Percentiles rank a stretch among this genome's conserved stretches.
Conservation (phyloP, 2,797 vertebrate species). For the Lacerta bilineata region DNA sequence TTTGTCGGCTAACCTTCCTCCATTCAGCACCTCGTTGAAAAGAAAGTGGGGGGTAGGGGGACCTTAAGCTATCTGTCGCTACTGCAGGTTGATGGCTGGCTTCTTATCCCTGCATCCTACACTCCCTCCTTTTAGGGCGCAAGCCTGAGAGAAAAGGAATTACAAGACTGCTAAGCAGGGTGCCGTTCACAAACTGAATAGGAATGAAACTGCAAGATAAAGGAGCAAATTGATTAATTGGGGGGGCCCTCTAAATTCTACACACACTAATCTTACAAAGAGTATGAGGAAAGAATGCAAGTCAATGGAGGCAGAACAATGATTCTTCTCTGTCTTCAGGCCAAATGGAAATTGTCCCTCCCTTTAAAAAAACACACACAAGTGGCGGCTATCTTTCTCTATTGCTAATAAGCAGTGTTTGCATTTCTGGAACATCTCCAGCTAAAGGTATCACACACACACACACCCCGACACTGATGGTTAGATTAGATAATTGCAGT, state of each 20-base stretch:
- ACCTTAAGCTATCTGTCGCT: neutral
- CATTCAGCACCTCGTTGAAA: neutral
- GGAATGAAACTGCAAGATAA: slow-evolving; percentile 36
- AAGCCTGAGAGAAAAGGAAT: slow-evolving; percentile 35
- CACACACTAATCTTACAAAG: slow-evolving; percentile 7
- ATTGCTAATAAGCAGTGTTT: slow-evolving; percentile 63
- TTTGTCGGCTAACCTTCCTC: slow-evolving; percentile 12
- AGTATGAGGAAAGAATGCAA: slow-evolving; percentile 14
- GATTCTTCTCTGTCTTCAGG: neutral
- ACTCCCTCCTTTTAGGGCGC: slow-evolving; percentile 1
- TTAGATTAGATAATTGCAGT: slow-evolving; percentile 64
- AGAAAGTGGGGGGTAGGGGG: neutral
- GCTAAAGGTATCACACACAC: slow-evolving; percentile 43
- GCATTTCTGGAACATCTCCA: slow-evolving; percentile 55
- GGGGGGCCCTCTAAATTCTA: neutral
- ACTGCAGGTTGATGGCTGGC: neutral
- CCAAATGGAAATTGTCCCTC: slow-evolving; percentile 21
- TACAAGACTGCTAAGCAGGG: slow-evolving; percentile 31
- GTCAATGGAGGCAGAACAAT: neutral
- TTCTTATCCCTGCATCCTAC: slow-evolving; percentile 35
- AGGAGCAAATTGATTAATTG: neutral
- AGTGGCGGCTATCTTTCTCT: slow-evolving; percentile 13
- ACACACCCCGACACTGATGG: slow-evolving; percentile 41
- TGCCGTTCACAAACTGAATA: neutral
- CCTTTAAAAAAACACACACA: neutral